Conservation (phyloP, 2,888 invertebrate species). For the Phaonia tiefii region DNA sequence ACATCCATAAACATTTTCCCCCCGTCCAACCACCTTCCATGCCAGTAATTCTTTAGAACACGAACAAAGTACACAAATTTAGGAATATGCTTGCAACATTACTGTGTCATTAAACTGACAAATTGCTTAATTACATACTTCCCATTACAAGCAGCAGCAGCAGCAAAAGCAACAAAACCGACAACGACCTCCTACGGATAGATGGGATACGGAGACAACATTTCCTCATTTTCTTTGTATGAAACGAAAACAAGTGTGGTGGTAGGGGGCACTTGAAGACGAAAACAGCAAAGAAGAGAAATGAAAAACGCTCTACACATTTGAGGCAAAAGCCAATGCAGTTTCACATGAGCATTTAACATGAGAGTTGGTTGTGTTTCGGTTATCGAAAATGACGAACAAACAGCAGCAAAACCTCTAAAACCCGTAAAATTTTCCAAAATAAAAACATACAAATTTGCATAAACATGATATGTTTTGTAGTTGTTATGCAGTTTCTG, state of each 20-base stretch:
- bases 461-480: conserved; percentile 44
- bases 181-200: not conserved
- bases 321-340: conserved; percentile 49
- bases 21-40: no score
- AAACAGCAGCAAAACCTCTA: conserved; percentile 7
- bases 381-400: not conserved
- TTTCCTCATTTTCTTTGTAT: conserved; percentile 61
- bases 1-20: no score
- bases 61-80: not conserved
- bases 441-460: conserved; percentile 33
- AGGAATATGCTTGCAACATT: conserved; percentile 13
- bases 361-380: conserved; percentile 37
- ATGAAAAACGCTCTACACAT: not conserved
- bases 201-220: conserved; percentile 21
- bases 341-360: conserved; percentile 57
- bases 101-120: conserved; percentile 64
- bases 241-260: not conserved
- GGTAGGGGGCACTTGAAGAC: conserved; percentile 19
- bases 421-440: conserved; percentile 10
- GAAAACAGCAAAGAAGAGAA: conserved; percentile 3
- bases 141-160: conserved; percentile 49
- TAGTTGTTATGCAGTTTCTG: conserved; percentile 23
- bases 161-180: not conserved
- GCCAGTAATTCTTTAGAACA: not conserved
- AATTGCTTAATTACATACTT: conserved; percentile 68